Percentiles rank a stretch among this genome's conserved stretches.
Conservation (phyloP, 1,140 invertebrate genomes). For the Brachystomella parvula region DNA sequence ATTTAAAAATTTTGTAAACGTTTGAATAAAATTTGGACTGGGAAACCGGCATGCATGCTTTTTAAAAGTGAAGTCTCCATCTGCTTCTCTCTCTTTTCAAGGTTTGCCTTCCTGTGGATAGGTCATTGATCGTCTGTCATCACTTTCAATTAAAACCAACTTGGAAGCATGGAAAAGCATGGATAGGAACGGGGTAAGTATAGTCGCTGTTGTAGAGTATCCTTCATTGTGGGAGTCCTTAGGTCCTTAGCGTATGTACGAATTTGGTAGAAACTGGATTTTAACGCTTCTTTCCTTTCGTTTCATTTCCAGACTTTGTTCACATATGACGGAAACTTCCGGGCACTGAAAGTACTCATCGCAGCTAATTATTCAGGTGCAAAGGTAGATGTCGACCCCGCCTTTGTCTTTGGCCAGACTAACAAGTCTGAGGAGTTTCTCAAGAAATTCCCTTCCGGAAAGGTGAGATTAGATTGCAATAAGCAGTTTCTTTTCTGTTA, state of each 20-base stretch:
- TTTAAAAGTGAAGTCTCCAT: too few relatives aligned
- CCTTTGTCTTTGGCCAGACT: slow-evolving; percentile 87
- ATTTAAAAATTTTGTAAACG: too few relatives aligned
- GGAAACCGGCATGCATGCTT: slow-evolving; percentile 10
- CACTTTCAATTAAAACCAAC: background rate
- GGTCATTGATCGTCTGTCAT: background rate
- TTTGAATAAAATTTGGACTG: too few relatives aligned
- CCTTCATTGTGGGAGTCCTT: too few relatives aligned
- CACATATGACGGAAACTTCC: slow-evolving; percentile 52
- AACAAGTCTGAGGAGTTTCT: slow-evolving; percentile 79
- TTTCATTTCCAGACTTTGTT: slow-evolving; percentile 51
- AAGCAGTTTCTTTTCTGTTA: background rate
- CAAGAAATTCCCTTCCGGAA: slow-evolving; percentile 89
- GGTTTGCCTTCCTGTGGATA: background rate
- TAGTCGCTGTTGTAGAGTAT: too few relatives aligned
- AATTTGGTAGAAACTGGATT: too few relatives aligned
- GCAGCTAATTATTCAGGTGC: slow-evolving; percentile 89
- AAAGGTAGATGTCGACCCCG: slow-evolving; percentile 70
- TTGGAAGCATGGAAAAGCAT: slow-evolving; percentile 26
- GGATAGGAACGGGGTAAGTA: slow-evolving; percentile 31
- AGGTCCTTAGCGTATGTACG: too few relatives aligned
- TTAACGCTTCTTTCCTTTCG: too few relatives aligned
- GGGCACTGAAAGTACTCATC: slow-evolving; percentile 70
- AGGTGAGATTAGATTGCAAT: slow-evolving; percentile 55
- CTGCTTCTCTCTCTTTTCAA: too few relatives aligned